A percentile compares a stretch with the other conserved stretches of the same genome.
phyloP scores from a whole-genome alignment of 2,797 vertebrate species.

The Harpagifer antarcticus region DNA sequence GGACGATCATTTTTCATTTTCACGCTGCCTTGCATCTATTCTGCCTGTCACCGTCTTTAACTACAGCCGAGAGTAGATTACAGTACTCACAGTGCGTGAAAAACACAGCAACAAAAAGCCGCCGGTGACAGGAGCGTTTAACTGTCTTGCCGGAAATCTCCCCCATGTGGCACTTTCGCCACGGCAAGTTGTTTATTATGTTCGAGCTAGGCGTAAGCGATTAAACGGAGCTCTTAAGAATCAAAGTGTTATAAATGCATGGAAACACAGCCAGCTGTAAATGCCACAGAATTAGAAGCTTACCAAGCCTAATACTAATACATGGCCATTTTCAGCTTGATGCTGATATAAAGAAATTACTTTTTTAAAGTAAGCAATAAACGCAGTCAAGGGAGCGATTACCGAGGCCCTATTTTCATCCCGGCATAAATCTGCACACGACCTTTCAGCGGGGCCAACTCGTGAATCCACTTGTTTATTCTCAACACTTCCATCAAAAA shows the following conservation, averaged over 20 bases:
- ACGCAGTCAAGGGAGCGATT: constrained; percentile 84
- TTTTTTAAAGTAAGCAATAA: constrained; percentile 87
- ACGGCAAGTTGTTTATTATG: constrained; percentile 99
- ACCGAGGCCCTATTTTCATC: constrained; percentile 78
- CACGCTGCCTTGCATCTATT: constrained; percentile 80
- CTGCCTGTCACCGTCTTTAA: constrained; percentile 88
- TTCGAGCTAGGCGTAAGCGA: constrained; percentile 96
- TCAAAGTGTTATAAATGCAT: constrained; percentile 99
- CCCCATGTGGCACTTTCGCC: constrained; percentile 97
- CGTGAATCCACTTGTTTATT: constrained; percentile 83
- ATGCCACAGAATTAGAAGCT: constrained; percentile 98
- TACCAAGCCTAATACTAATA: constrained; percentile 88
- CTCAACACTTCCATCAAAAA: constrained; percentile 71
- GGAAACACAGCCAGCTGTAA: constrained; percentile 99
- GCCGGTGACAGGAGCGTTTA: constrained; percentile 96
- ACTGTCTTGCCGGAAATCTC: constrained; percentile 95
- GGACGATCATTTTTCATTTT: constrained; percentile 76
- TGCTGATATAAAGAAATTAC: constrained; percentile 89
- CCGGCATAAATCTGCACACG: constrained; percentile 77
- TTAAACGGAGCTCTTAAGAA: constrained; percentile 98
- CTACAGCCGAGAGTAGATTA: constrained; percentile 91
- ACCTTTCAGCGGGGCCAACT: constrained; percentile 75
- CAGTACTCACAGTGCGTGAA: constrained; percentile 92
- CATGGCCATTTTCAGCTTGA: constrained; percentile 87
- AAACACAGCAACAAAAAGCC: constrained; percentile 92